Evolutionary conservation across 2,113 vertebrate species (phyloP), one percentile per base, ranked within the genome.

Genomic region (Sapayoa aenigma): DNA sequence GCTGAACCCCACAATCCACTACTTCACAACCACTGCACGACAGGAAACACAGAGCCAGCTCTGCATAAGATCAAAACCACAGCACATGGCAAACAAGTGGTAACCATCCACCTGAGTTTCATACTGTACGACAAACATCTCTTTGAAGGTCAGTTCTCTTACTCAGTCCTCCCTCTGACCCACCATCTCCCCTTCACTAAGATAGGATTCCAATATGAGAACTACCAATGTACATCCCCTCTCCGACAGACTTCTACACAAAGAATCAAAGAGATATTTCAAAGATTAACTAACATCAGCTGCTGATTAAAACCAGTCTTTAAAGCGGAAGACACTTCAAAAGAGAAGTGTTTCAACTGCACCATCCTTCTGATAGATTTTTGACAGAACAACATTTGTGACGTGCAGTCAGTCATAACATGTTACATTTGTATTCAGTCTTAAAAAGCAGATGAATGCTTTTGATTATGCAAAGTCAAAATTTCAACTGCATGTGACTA

Each of bases 391-490:
- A 87, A 69, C 85, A 92, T 65, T 65, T 56, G 31, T 39, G 52
- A 89, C 63, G 39, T 33, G 28, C 37, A 93, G 91, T 87, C 37
- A 93, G 91, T 87, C 80, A 59, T 50, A 92, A 89, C 33, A 53
- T 2, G 6, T 18, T 80, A 69, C 2, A 1, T 80, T 80, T 25
- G 20, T 35, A 93, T 76, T 83, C 63, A 73, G 27, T 50, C 53
- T 50, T 92, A 69, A 88, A 90, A 88, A 81, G 35, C 33, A 86
- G 72, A 92, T 55, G 84, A 96, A 79, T 41, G 44, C 28, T 71
- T 85, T 74, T 81, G 50, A 89, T 92, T 83, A 92, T 66, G 53
- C 58, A 58, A 88, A 91, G 47, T 58, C 72, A 90, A 89, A 95
- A 78, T 81, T 68, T 63, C 47, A 91, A 80, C 62, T 69, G 37